Percentiles rank a stretch among this genome's conserved stretches.
Evolutionary conservation across 2,888 invertebrate genomes (phyloP).

Genomic region (Smittia aterrima): DNA sequence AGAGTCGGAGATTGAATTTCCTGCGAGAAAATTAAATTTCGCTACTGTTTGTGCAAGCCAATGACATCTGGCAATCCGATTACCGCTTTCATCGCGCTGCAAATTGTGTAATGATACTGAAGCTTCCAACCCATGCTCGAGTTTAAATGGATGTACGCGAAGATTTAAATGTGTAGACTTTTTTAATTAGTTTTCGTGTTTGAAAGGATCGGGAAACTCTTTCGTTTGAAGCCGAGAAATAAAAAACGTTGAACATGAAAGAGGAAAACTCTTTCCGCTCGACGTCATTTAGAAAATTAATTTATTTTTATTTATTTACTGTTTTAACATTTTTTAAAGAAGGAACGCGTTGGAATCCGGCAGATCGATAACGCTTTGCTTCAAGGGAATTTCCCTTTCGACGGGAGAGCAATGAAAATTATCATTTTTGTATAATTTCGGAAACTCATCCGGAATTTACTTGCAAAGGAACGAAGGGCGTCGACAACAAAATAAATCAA

Average conservation of each 20-base stretch:
- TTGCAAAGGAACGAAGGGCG: neutral
- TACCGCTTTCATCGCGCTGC: neutral
- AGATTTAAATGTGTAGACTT: neutral
- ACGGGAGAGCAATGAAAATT: neutral
- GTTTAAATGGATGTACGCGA: neutral
- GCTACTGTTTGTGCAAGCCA: neutral
- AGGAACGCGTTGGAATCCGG: neutral
- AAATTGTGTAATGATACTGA: neutral
- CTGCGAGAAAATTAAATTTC: neutral
- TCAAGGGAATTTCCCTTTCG: neutral
- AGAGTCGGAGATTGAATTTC: slow-evolving; percentile 5
- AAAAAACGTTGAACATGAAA: slow-evolving; percentile 15
- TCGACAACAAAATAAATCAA: slow-evolving; percentile 21
- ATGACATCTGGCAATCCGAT: slow-evolving; percentile 32
- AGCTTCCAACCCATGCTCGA: neutral
- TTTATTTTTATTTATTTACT: slow-evolving; percentile 32
- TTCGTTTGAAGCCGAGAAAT: neutral
- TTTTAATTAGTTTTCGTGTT: slow-evolving; percentile 37
- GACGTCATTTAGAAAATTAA: slow-evolving; percentile 9
- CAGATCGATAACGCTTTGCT: neutral
- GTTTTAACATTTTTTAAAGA: neutral
- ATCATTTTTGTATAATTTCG: slow-evolving; percentile 31
- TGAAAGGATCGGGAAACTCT: neutral
- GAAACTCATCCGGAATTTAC: neutral
- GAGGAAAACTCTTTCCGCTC: slow-evolving; percentile 7